These are phyloP conservation scores for Turnix velox DNA, from an alignment of 2,113 vertebrate species.

Conservation along the genomic window DNA sequence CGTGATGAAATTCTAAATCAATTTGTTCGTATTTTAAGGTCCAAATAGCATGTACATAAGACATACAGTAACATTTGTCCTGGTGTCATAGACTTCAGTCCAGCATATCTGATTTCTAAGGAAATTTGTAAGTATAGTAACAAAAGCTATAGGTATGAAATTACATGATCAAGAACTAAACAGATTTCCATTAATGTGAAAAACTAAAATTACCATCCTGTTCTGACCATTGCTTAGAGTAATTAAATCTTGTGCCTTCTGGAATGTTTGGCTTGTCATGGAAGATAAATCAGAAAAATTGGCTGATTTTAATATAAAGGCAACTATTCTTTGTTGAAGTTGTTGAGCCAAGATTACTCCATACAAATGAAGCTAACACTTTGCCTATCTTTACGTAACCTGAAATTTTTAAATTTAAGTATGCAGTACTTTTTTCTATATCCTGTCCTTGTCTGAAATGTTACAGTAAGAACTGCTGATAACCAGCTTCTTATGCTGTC, in stretches of 20 bases:
- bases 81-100: too few species aligned
- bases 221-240: neutral
- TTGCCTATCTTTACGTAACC: neutral
- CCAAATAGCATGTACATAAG: too few species aligned
- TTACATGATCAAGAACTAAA: too few species aligned
- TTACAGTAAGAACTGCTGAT: neutral
- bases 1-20: too few species aligned
- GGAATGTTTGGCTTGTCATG: neutral
- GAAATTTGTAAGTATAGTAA: too few species aligned
- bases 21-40: too few species aligned
- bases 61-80: too few species aligned
- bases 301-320: neutral
- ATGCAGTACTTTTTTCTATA: neutral
- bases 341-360: neutral
- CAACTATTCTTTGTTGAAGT: neutral
- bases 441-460: neutral
- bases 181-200: too few species aligned
- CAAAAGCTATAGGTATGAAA: too few species aligned
- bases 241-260: neutral
- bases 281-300: neutral
- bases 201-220: neutral
- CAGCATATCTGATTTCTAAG: too few species aligned
- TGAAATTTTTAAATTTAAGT: neutral
- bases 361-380: neutral
- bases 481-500: neutral